Percentiles rank a stretch among this genome's conserved stretches.
Conservation (phyloP, 1,140 invertebrate genomes). For the Vollenhovia emeryi region DNA sequence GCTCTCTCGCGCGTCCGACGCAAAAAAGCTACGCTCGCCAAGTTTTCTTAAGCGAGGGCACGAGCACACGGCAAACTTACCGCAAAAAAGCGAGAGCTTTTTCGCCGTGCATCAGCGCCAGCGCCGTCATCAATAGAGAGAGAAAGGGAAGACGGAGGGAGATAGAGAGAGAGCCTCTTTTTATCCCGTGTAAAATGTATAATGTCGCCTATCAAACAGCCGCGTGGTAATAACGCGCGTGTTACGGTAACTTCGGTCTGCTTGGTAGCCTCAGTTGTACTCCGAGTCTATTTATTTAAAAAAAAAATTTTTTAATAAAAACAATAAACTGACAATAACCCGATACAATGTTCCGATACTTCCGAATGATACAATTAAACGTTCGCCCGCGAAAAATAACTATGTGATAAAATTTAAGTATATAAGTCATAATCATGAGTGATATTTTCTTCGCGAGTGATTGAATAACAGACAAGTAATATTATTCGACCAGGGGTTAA, state of each 20-base stretch:
- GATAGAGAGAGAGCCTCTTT: slow-evolving; percentile 33
- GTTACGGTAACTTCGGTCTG: slow-evolving; percentile 28
- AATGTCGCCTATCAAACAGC: slow-evolving; percentile 57
- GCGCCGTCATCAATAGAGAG: slow-evolving; percentile 47
- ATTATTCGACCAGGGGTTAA: too few species aligned
- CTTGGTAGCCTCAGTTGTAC: neutral
- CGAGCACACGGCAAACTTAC: slow-evolving; percentile 69
- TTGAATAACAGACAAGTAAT: too few species aligned
- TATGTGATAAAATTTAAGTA: neutral
- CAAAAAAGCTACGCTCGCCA: slow-evolving; percentile 69
- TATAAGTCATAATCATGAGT: too few species aligned
- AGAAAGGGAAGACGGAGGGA: neutral
- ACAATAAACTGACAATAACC: neutral
- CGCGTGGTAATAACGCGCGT: slow-evolving; percentile 45
- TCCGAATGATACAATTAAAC: neutral
- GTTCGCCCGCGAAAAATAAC: neutral
- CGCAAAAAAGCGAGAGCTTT: slow-evolving; percentile 65
- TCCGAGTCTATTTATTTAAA: neutral
- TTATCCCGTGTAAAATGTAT: slow-evolving; percentile 52
- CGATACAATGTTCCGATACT: neutral
- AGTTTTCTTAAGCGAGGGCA: slow-evolving; percentile 69
- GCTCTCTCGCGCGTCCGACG: slow-evolving; percentile 40
- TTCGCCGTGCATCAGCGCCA: slow-evolving; percentile 68
- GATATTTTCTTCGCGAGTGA: too few species aligned
- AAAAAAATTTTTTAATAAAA: neutral